phyloP scores from a whole-genome alignment of 2,888 invertebrate genomes.

The Ischnus inquisitorius region DNA sequence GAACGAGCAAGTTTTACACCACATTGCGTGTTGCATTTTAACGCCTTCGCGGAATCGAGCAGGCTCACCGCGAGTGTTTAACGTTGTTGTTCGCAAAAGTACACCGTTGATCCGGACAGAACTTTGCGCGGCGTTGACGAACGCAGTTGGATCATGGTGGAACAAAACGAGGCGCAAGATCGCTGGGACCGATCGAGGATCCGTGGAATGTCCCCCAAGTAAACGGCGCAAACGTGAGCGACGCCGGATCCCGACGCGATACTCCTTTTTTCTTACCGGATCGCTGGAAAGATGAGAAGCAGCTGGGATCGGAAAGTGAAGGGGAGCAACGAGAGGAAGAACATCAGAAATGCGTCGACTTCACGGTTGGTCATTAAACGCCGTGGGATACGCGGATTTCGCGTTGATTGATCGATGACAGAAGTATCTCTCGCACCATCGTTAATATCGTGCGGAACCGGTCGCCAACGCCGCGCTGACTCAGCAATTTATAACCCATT shows the following conservation, averaged over 20 bases:
- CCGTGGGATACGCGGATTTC: conserved; percentile 24
- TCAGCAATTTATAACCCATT: neutral
- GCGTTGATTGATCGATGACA: conserved; percentile 52
- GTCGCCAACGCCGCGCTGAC: conserved; percentile 1
- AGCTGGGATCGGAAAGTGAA: neutral
- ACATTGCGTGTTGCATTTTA: conserved; percentile 59
- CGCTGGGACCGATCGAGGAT: neutral
- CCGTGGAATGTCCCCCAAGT: conserved; percentile 51
- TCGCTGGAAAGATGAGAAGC: conserved; percentile 8
- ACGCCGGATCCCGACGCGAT: neutral
- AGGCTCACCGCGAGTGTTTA: neutral
- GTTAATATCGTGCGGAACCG: conserved; percentile 2
- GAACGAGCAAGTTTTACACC: conserved; percentile 61
- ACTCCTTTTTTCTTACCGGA: conserved; percentile 20
- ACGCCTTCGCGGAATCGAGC: conserved; percentile 60
- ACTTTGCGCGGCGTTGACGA: neutral
- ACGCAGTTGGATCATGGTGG: neutral
- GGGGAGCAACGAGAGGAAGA: conserved; percentile 8
- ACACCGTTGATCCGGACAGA: neutral
- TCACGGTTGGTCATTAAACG: conserved; percentile 45
- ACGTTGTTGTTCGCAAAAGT: neutral
- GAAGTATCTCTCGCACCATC: conserved; percentile 28
- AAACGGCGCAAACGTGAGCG: conserved; percentile 43
- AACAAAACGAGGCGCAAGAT: neutral
- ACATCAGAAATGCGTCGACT: conserved; percentile 13